Base-by-base conservation (phyloP, 2,113 vertebrate species). In the Alethe castanea region DNA sequence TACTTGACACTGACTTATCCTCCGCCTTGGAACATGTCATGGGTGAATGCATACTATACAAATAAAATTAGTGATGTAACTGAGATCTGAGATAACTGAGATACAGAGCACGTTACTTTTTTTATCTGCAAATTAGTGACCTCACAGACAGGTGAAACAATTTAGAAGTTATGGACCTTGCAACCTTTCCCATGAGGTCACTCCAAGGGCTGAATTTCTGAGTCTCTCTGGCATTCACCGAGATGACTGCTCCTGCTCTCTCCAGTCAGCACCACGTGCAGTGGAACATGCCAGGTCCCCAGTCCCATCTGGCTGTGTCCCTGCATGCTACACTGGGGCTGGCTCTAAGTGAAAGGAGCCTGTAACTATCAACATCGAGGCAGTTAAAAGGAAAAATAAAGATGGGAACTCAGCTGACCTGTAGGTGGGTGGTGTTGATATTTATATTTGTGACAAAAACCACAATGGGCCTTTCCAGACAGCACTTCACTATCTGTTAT, bases 321-420 rank as follows among this genome's bases (percentile, higher is more conserved):
- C 62, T 62, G 45, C 47, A 36, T 4, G 29, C 48, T 40, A 4
- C 35, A 64, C 36, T 3, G 64, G 38, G 36, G 62, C 72, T 81
- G 72, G 28, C 77, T 61, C 38, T 12, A 53, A 45, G 44, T 3
- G 18, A 66, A 62, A 77, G 48, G 14, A 86, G 40, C 38, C 61
- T 42, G 0, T 8, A 76, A 38, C 33, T 29, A 28, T 16, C 24
- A 35, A 16, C 36, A 35, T 1, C 5, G 14, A 84, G 33, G 22
- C 4, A 40, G 36, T 13, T 25, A 84, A 78, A 47, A 40, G 15
- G 31, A 81, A 71, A 61, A 35, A 29, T 14, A 56, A 59, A 45
- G 24, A 47, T 0, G 1, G 10, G 11, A 17, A 57, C 20, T 65
- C 2, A 2, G 72, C 40, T 2, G 1, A 64, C 19, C 8, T 6